Conservation (phyloP, 2,113 vertebrate genomes). For the Xenopus laevis region DNA sequence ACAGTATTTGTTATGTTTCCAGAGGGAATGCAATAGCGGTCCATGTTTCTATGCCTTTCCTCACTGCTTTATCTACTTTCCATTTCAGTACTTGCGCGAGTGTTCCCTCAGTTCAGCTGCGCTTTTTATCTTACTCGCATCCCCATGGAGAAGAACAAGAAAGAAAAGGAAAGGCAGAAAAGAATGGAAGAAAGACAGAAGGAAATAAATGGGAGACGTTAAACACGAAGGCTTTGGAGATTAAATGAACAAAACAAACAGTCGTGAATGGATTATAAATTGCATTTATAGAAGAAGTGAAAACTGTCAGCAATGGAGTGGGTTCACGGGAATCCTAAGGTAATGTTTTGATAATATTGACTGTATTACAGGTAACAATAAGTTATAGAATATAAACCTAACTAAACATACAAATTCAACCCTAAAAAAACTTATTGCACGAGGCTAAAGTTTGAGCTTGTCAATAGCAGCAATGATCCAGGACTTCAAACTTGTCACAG, state of each 20-base stretch:
- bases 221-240: background rate
- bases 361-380: too few relatives aligned
- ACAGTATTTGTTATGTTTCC: too few relatives aligned
- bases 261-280: background rate
- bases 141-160: background rate
- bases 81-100: slow-evolving; percentile 2
- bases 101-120: background rate
- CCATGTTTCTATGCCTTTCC: too few relatives aligned
- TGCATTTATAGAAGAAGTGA: background rate
- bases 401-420: too few relatives aligned
- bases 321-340: background rate
- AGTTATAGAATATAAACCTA: too few relatives aligned
- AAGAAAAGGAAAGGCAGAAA: slow-evolving; percentile 7
- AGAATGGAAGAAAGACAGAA: background rate
- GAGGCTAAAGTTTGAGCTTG: too few relatives aligned
- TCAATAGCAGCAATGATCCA: too few relatives aligned
- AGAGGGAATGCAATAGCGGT: too few relatives aligned
- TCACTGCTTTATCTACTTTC: background rate
- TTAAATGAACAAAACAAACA: too few relatives aligned
- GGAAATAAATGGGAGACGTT: background rate
- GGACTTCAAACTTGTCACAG: too few relatives aligned
- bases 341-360: too few relatives aligned
- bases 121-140: background rate
- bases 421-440: too few relatives aligned
- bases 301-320: slow-evolving; percentile 3